Evolutionary conservation across 1,140 invertebrate species (phyloP).

Genomic region (Drosophila jambulina): DNA sequence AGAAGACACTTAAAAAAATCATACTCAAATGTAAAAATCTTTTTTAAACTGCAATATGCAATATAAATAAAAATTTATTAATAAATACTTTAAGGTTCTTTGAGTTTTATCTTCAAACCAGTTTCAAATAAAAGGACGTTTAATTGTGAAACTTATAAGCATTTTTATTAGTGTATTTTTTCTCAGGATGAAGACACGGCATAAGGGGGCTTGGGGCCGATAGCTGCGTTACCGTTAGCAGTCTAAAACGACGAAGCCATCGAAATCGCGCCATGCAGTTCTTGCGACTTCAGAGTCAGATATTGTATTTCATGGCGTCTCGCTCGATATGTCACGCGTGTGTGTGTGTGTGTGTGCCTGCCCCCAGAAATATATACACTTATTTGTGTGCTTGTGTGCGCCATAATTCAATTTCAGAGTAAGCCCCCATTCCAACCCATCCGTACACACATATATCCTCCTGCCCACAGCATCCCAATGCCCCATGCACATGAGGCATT

Average conservation of each 20-base stretch:
- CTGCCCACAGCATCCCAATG: constrained; percentile 4
- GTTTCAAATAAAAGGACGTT: background rate
- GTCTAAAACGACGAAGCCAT: constrained; percentile 58
- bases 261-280: constrained; percentile 71
- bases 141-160: background rate
- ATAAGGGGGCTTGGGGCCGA: background rate
- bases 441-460: background rate
- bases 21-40: background rate
- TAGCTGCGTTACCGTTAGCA: constrained; percentile 61
- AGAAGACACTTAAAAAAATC: background rate
- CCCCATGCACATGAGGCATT: constrained; percentile 57
- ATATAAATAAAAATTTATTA: background rate
- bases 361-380: background rate
- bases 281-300: constrained; percentile 67
- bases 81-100: background rate
- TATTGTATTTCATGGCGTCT: constrained; percentile 77
- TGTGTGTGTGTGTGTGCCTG: constrained; percentile 19
- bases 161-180: background rate
- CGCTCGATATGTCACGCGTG: constrained; percentile 75
- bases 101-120: no score
- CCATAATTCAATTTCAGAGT: constrained; percentile 78
- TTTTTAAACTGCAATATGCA: background rate
- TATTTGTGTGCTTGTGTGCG: constrained; percentile 31
- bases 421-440: constrained; percentile 33
- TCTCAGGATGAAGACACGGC: background rate